Percentiles rank a stretch among this genome's conserved stretches.
phyloP scores from a whole-genome alignment of 2,888 invertebrate genomes.

The Tiliacea citrago region DNA sequence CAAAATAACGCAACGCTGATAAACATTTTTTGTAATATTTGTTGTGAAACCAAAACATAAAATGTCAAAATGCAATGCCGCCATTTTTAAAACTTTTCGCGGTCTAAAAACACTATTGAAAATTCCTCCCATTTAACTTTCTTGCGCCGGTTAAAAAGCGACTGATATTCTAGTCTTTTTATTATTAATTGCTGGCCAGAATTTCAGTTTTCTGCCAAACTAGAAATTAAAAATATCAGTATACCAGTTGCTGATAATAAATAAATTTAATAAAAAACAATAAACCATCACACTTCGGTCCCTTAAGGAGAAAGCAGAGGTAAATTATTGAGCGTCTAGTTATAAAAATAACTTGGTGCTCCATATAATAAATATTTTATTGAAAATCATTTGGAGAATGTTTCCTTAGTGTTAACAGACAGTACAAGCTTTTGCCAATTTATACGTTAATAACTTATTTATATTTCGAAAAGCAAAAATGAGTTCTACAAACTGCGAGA shows the following conservation, averaged over 20 bases:
- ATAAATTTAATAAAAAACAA: constrained; percentile 45
- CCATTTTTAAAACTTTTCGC: constrained; percentile 3
- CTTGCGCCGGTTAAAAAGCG: constrained; percentile 38
- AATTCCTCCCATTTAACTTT: constrained; percentile 6
- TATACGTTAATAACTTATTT: background rate
- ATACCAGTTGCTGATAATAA: constrained; percentile 29
- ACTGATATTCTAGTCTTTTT: constrained; percentile 43
- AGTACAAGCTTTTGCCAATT: background rate
- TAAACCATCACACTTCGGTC: constrained; percentile 47
- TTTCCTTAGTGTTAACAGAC: background rate
- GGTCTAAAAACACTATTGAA: background rate
- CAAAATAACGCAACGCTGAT: background rate
- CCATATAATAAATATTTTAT: constrained; percentile 17
- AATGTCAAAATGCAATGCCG: background rate
- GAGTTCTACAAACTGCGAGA: background rate
- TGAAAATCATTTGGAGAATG: background rate
- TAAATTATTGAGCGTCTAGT: constrained; percentile 10
- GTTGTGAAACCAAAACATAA: background rate
- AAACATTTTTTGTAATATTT: fast-evolving
- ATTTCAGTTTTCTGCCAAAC: constrained; percentile 11
- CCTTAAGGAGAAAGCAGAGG: constrained; percentile 53
- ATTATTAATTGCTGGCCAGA: constrained; percentile 2
- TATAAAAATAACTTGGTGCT: constrained; percentile 12
- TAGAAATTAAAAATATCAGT: constrained; percentile 51
- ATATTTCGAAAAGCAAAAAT: background rate